A percentile compares a stretch with the other conserved stretches of the same genome.
phyloP scores from a whole-genome alignment of 2,888 invertebrate genomes.

The Himalopsyche tibetana region DNA sequence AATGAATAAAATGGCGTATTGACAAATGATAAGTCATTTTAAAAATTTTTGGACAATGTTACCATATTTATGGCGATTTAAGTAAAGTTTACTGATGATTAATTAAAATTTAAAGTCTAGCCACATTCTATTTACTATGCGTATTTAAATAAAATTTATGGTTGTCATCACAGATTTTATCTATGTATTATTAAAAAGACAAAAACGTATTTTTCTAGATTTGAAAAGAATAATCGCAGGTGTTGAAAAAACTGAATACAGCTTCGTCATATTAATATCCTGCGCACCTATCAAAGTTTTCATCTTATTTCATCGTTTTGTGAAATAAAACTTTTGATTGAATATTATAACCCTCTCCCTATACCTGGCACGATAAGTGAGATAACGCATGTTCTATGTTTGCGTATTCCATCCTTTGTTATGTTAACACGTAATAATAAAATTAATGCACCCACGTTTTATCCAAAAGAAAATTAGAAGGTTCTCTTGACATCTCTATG shows the following conservation, averaged over 20 bases:
- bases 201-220: conserved; percentile 9
- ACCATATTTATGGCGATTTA: too few species aligned
- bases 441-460: too few species aligned
- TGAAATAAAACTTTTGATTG: conserved; percentile 27
- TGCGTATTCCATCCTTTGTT: neutral
- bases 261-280: conserved; percentile 28
- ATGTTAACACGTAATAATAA: neutral
- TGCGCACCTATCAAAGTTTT: conserved; percentile 12
- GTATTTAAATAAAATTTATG: conserved; percentile 16
- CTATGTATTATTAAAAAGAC: neutral
- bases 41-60: too few species aligned
- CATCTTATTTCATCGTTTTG: neutral
- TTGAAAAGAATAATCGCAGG: neutral
- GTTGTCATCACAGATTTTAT: neutral
- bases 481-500: too few species aligned
- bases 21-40: too few species aligned
- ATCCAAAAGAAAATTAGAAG: too few species aligned
- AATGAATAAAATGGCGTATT: too few species aligned
- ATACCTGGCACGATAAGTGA: neutral
- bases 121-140: neutral
- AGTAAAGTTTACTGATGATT: neutral
- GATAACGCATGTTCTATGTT: neutral
- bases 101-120: neutral
- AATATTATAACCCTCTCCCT: neutral
- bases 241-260: neutral